Conservation (phyloP, 2,797 vertebrate genomes). For the Notamacropus eugenii region DNA sequence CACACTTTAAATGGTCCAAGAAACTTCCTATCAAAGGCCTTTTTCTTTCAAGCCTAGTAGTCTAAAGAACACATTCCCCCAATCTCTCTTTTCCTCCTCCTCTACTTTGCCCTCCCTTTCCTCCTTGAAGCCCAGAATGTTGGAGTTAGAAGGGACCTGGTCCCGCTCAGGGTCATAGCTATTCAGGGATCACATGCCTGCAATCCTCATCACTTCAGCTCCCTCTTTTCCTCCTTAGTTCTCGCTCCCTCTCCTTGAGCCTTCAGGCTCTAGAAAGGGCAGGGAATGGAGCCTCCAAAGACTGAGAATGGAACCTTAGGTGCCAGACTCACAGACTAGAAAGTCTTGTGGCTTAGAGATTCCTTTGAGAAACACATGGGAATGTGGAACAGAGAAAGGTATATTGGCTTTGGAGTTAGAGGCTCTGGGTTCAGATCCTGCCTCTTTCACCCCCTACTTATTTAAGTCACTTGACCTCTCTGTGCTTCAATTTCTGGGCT, state of each 20-base stretch:
- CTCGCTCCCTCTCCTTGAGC: neutral
- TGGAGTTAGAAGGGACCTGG: neutral
- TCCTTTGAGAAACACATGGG: neutral
- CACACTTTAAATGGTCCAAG: neutral
- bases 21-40: neutral
- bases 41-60: neutral
- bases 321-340: neutral
- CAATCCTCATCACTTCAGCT: neutral
- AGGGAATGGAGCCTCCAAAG: neutral
- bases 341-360: neutral
- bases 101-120: neutral
- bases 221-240: neutral
- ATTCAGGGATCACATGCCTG: neutral
- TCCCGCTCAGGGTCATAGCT: neutral
- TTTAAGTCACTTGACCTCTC: neutral
- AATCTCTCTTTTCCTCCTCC: neutral
- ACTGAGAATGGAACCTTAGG: neutral
- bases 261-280: neutral
- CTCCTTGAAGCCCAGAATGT: neutral
- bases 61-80: neutral
- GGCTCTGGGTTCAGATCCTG: neutral
- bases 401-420: neutral
- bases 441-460: neutral
- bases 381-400: neutral
- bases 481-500: neutral